Conservation (phyloP, 2,113 vertebrate genomes). For the Geococcyx californianus region DNA sequence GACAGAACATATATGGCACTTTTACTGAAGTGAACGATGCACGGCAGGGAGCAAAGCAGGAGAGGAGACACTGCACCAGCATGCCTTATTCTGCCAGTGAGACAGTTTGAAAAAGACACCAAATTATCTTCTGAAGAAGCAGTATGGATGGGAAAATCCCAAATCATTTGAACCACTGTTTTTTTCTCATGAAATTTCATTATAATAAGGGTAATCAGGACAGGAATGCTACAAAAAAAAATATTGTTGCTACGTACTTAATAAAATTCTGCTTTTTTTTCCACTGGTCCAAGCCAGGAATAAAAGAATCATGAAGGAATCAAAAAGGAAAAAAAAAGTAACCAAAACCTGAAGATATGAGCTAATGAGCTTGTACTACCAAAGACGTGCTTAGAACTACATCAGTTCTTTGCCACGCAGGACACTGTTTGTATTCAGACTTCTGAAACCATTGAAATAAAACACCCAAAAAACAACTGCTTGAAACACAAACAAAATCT, state of each 20-base stretch:
- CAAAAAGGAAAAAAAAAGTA: not conserved
- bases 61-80: not conserved
- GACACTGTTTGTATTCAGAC: not conserved
- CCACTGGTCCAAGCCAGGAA: not conserved
- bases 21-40: not conserved
- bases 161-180: not conserved
- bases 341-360: accelerated
- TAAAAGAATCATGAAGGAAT: not conserved
- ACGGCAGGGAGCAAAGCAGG: not conserved
- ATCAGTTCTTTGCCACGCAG: not conserved
- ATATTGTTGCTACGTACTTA: not conserved
- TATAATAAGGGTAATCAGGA: not conserved
- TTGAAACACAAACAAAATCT: not conserved
- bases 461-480: not conserved
- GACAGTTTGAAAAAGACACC: not conserved
- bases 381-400: not conserved
- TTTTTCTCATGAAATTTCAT: not conserved
- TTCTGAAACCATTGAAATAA: not conserved
- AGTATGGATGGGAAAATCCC: not conserved
- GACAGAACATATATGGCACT: not conserved
- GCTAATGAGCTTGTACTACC: not conserved
- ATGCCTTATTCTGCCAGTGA: not conserved
- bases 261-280: not conserved
- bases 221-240: not conserved
- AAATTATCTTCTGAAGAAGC: not conserved